A percentile compares a stretch with the other conserved stretches of the same genome.
These are phyloP conservation scores for Pseudoips prasinana DNA, from an alignment of 2,888 invertebrate species.

Conservation along the genomic window DNA sequence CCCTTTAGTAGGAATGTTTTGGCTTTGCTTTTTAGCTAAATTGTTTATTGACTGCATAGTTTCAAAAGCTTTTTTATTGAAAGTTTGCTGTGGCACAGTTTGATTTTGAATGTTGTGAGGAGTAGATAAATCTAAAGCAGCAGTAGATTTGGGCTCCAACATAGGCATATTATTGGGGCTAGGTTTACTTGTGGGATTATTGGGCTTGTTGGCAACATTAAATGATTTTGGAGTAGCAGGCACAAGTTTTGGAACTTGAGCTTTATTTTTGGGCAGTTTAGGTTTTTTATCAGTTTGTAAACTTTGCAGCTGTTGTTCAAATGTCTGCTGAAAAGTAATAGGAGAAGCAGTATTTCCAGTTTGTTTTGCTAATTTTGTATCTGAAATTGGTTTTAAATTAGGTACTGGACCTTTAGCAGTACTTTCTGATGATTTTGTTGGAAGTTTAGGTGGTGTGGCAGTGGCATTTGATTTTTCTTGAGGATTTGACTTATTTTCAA, in stretches of 20 bases:
- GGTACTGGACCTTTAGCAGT: slow-evolving; percentile 75
- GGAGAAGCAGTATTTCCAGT: slow-evolving; percentile 60
- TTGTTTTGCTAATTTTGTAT: slow-evolving; percentile 71
- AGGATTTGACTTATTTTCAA: slow-evolving; percentile 40
- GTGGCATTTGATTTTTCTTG: slow-evolving; percentile 42
- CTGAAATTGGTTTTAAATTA: slow-evolving; percentile 76
- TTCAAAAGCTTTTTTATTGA: slow-evolving; percentile 66
- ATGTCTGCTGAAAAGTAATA: slow-evolving; percentile 78
- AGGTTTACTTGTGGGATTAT: slow-evolving; percentile 46
- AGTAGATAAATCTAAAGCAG: slow-evolving; percentile 74
- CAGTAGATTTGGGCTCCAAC: slow-evolving; percentile 56
- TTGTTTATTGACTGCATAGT: slow-evolving; percentile 79
- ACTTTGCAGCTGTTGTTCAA: slow-evolving; percentile 72
- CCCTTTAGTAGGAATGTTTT: slow-evolving; percentile 61
- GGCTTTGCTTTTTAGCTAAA: slow-evolving; percentile 75
- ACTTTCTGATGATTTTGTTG: slow-evolving; percentile 55
- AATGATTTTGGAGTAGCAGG: slow-evolving; percentile 69
- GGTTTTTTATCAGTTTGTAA: slow-evolving; percentile 70
- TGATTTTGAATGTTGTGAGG: slow-evolving; percentile 69
- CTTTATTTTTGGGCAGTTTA: slow-evolving; percentile 68
- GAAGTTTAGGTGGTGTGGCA: slow-evolving; percentile 35
- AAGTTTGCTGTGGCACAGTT: slow-evolving; percentile 64
- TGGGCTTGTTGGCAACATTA: slow-evolving; percentile 60
- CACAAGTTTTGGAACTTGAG: slow-evolving; percentile 72
- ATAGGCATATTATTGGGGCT: slow-evolving; percentile 31